These are phyloP conservation scores for Erebia palarica DNA, from an alignment of 2,888 invertebrate genomes.

Conservation along the genomic window DNA sequence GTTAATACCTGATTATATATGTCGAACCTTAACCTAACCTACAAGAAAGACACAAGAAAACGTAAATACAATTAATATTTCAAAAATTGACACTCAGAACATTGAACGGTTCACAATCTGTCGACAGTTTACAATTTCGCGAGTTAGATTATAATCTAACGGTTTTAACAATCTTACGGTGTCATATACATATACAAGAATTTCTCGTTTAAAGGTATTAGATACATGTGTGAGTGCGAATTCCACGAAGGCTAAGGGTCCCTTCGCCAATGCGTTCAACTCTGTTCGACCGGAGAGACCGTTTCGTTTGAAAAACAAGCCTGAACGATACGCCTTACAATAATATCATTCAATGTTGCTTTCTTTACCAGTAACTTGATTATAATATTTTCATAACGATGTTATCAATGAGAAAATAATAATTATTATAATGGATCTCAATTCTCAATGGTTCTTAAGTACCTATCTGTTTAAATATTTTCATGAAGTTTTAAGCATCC, in stretches of 20 bases:
- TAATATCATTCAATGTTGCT: background rate
- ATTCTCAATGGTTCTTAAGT: background rate
- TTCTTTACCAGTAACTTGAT: background rate
- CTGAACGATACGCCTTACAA: background rate
- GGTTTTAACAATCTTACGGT: too few species aligned
- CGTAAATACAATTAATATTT: too few species aligned
- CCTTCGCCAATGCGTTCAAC: conserved; percentile 65
- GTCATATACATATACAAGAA: too few species aligned
- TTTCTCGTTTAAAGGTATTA: too few species aligned
- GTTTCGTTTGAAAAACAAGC: conserved; percentile 57
- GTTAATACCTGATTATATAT: too few species aligned
- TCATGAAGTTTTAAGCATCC: conserved; percentile 35
- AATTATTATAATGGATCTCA: background rate
- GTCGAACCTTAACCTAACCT: too few species aligned
- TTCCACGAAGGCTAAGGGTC: conserved; percentile 75
- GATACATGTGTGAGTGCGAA: conserved; percentile 73
- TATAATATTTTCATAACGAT: background rate
- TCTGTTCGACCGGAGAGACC: conserved; percentile 58
- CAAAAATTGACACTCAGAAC: too few species aligned
- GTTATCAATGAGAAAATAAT: background rate
- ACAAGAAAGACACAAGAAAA: too few species aligned
- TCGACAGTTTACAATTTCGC: too few species aligned
- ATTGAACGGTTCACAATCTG: too few species aligned
- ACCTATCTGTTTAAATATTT: conserved; percentile 11
- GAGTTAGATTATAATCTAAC: too few species aligned